Conservation (phyloP, 2,113 vertebrate genomes). For the Xiphophorus couchianus region DNA sequence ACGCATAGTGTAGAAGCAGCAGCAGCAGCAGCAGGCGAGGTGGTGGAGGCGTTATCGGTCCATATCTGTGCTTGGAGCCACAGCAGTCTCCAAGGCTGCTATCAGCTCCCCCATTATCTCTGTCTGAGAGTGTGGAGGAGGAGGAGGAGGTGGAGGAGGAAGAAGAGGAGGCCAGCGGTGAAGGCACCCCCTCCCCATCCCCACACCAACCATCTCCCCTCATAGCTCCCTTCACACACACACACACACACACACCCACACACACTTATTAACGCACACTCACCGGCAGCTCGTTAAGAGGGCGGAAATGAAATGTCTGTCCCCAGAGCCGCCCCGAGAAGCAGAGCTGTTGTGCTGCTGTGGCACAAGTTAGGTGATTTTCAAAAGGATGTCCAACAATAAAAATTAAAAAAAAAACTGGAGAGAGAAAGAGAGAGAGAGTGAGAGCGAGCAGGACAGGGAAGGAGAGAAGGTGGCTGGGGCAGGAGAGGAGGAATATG, state of each 20-base stretch:
- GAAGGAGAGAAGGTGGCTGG: constrained; percentile 13
- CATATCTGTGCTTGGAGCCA: constrained; percentile 90
- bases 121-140: constrained; percentile 81
- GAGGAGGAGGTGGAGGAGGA: constrained; percentile 79
- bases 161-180: constrained; percentile 80
- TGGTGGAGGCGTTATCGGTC: constrained; percentile 92
- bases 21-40: constrained; percentile 73
- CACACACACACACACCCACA: constrained; percentile 1
- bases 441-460: constrained; percentile 5
- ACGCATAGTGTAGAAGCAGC: constrained; percentile 25
- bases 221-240: constrained; percentile 33
- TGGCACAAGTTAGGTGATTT: constrained; percentile 69
- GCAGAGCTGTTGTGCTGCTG: constrained; percentile 84
- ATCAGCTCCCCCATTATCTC: constrained; percentile 98
- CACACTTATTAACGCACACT: constrained; percentile 47
- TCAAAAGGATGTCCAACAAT: constrained; percentile 40
- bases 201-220: constrained; percentile 63
- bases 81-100: constrained; percentile 94
- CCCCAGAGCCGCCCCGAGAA: constrained; percentile 73
- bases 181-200: constrained; percentile 76
- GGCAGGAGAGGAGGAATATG: constrained; percentile 1
- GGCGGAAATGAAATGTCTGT: constrained; percentile 92
- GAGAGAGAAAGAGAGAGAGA: neutral
- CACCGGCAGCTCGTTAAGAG: constrained; percentile 86
- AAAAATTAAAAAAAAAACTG: constrained; percentile 24